Conservation (phyloP, 2,113 vertebrate genomes). For the human (Homo sapiens) region GRCh38 chr2:42300001-42300500, state of each 20-base stretch:
- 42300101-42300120: neutral
- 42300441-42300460: neutral
- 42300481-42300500: neutral
- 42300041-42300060: neutral
- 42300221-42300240: conserved; percentile 11
- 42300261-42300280: neutral
- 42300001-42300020: neutral
- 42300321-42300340: neutral
- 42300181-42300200: neutral
- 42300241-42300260: neutral
- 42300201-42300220: neutral
- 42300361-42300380: neutral
- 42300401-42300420: neutral
- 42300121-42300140: conserved; percentile 31
- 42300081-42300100: neutral
- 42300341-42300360: neutral
- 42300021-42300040: neutral
- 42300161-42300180: neutral
- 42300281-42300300: neutral
- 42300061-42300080: neutral
- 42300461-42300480: neutral
- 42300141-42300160: neutral
- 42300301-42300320: neutral
- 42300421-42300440: neutral
- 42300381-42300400: neutral